Conservation (phyloP, 2,888 invertebrate genomes). For the Cremastobaeus sp. region DNA sequence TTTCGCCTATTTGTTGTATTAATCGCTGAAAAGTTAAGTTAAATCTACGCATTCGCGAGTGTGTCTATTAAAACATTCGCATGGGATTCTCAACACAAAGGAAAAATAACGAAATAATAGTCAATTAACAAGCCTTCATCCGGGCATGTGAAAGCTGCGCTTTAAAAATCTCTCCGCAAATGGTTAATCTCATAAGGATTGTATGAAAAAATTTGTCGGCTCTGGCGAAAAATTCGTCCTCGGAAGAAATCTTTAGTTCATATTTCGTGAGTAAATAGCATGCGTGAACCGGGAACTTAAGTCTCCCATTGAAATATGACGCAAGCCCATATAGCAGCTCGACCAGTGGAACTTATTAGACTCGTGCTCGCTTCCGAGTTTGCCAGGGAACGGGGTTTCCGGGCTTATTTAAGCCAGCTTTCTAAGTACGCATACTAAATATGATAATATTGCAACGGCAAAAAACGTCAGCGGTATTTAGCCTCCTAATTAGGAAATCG, state of each 20-base stretch:
- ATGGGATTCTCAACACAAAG: no score
- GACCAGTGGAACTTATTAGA: slow-evolving; percentile 76
- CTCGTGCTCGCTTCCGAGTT: slow-evolving; percentile 73
- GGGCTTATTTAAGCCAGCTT: slow-evolving; percentile 77
- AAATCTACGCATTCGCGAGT: no score
- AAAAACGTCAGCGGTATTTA: slow-evolving; percentile 78
- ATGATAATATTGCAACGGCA: slow-evolving; percentile 78
- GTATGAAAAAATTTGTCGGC: slow-evolving; percentile 44
- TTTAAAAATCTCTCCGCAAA: slow-evolving; percentile 17
- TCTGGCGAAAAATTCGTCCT: slow-evolving; percentile 35
- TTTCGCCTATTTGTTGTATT: no score
- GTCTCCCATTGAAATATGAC: slow-evolving; percentile 72
- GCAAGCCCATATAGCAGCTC: slow-evolving; percentile 67
- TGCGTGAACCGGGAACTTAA: slow-evolving; percentile 64
- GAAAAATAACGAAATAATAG: no score
- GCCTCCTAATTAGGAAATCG: slow-evolving; percentile 78
- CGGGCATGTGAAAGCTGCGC: slow-evolving; percentile 1
- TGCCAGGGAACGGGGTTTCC: slow-evolving; percentile 65
- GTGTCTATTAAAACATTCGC: no score
- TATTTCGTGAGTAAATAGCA: slow-evolving; percentile 56
- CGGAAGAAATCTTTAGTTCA: slow-evolving; percentile 53
- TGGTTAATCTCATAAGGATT: slow-evolving; percentile 45
- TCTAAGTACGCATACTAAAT: slow-evolving; percentile 78
- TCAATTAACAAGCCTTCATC: no score
- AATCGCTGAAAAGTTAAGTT: no score